These are phyloP conservation scores for Cromileptes altivelis DNA, from an alignment of 2,113 vertebrate species.

Conservation along the genomic window DNA sequence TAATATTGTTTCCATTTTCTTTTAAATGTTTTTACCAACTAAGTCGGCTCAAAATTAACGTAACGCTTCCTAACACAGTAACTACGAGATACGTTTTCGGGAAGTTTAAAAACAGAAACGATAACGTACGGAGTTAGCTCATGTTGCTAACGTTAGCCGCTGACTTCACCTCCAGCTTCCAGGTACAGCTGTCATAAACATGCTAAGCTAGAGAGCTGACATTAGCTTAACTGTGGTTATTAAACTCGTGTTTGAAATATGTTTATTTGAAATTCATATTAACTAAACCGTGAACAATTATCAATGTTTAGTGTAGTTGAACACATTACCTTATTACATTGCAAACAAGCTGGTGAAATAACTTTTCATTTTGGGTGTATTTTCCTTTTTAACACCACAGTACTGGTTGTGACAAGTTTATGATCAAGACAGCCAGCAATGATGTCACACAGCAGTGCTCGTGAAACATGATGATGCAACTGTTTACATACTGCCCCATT, in stretches of 20 bases:
- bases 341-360: background rate
- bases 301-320: background rate
- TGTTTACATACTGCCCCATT: background rate
- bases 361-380: background rate
- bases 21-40: background rate
- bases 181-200: constrained; percentile 41
- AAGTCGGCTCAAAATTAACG: fast-evolving
- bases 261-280: background rate
- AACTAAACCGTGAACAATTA: background rate
- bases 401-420: no score
- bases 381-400: no score
- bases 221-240: no score
- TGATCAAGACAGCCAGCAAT: background rate
- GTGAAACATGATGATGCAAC: background rate
- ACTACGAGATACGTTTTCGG: background rate
- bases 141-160: constrained; percentile 41
- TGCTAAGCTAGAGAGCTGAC: background rate
- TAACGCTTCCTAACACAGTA: background rate
- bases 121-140: constrained; percentile 34
- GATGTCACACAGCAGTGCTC: background rate
- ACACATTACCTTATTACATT: background rate
- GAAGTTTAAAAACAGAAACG: constrained; percentile 11
- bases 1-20: background rate
- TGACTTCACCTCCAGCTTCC: constrained; percentile 19
- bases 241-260: background rate